These are phyloP conservation scores for Metallyticus violacea DNA, from an alignment of 2,888 invertebrate species.

Conservation along the genomic window DNA sequence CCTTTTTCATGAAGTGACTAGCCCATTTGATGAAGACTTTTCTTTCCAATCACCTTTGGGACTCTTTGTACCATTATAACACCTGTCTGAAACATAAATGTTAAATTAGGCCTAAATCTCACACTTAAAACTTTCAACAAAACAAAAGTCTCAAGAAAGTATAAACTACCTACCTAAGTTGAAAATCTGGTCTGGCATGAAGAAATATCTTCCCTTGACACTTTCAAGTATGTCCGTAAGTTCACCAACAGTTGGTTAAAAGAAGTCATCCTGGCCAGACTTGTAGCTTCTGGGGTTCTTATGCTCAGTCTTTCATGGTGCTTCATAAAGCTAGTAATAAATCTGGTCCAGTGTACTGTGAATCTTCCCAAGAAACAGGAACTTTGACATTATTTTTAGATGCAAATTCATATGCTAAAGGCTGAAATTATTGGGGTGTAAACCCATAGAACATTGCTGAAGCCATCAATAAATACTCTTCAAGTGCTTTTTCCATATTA, in stretches of 20 bases:
- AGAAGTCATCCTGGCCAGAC: not conserved
- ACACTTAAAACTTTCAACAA: not conserved
- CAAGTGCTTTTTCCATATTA: not conserved
- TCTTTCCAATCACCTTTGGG: not conserved
- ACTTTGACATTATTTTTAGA: not conserved
- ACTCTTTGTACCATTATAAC: not conserved
- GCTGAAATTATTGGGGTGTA: not conserved
- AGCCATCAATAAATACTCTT: not conserved
- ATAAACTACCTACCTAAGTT: not conserved
- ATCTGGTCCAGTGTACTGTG: not conserved
- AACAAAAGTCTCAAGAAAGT: not conserved
- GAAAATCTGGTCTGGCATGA: not conserved
- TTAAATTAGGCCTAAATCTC: not conserved
- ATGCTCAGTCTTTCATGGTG: not conserved
- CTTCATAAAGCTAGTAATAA: not conserved
- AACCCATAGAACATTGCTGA: not conserved
- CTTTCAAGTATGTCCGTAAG: too few species aligned
- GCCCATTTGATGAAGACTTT: not conserved
- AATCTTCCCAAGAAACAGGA: not conserved
- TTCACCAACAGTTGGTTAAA: not conserved
- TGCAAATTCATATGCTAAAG: not conserved
- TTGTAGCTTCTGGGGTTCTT: not conserved
- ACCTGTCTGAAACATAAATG: not conserved
- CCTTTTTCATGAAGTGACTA: not conserved
- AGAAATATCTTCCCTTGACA: not conserved